Conservation (phyloP, 2,888 invertebrate genomes). For the Stenodema calcarata region DNA sequence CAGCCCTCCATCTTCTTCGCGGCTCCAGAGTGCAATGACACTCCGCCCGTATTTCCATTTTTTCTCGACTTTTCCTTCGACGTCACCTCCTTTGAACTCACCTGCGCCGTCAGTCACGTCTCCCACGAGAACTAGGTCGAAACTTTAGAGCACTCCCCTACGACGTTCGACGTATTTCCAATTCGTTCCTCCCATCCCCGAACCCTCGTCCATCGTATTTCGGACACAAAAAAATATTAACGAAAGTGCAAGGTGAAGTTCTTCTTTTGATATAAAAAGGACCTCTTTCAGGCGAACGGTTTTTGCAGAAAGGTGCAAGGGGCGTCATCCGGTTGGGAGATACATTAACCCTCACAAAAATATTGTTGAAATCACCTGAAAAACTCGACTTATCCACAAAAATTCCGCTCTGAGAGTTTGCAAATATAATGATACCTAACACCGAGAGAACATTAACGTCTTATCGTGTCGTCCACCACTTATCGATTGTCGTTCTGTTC, state of each 20-base stretch:
- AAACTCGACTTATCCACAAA: too few relatives aligned
- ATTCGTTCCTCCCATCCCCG: conserved; percentile 11
- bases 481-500: too few relatives aligned
- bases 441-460: too few relatives aligned
- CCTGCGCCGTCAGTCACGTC: conserved; percentile 11
- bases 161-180: neutral
- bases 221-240: neutral
- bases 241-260: conserved; percentile 22
- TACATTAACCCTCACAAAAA: too few relatives aligned
- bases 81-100: neutral
- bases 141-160: conserved; percentile 1
- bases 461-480: too few relatives aligned
- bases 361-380: too few relatives aligned
- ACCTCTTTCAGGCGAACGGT: neutral
- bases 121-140: conserved; percentile 27
- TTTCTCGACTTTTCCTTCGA: conserved; percentile 12
- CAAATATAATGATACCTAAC: too few relatives aligned
- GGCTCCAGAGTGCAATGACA: neutral
- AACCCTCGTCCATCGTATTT: neutral
- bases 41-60: neutral
- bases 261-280: neutral
- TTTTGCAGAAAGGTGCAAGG: neutral
- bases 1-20: neutral
- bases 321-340: too few relatives aligned
- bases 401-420: too few relatives aligned